Conservation (phyloP, 2,113 vertebrate species). For the Megaceryle maxima region DNA sequence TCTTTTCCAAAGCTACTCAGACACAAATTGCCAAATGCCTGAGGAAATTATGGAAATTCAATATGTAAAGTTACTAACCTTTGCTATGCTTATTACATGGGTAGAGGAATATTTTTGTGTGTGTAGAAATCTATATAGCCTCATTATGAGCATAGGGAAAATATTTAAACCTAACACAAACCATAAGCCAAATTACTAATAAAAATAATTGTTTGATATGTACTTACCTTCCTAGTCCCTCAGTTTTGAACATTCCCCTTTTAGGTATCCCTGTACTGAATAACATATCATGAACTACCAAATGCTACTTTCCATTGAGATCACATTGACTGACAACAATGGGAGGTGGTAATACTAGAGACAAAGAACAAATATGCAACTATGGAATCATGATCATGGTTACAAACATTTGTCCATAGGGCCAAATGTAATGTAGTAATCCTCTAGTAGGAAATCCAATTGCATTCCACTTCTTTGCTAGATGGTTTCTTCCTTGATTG, state of each 20-base stretch:
- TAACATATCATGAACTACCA: accelerated
- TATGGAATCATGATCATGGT: background rate
- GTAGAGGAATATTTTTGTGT: background rate
- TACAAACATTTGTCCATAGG: background rate
- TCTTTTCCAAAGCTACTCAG: background rate
- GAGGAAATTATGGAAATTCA: background rate
- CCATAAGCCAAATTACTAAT: background rate
- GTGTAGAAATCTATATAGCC: background rate
- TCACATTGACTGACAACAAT: accelerated
- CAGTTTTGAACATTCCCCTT: background rate
- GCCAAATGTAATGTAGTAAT: background rate
- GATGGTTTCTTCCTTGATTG: background rate
- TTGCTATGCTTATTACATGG: accelerated
- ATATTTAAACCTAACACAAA: background rate
- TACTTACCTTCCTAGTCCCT: background rate
- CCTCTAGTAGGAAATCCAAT: background rate
- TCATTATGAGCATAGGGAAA: background rate
- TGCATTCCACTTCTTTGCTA: accelerated
- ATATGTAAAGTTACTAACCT: accelerated
- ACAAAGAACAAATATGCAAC: background rate
- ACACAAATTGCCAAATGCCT: background rate
- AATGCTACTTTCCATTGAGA: background rate
- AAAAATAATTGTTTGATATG: background rate
- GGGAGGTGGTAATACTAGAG: background rate
- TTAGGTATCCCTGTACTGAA: background rate